Percentiles rank a stretch among this genome's conserved stretches.
Evolutionary conservation across 2,113 vertebrate genomes (phyloP).

Genomic region (Gymnorhina tibicen): DNA sequence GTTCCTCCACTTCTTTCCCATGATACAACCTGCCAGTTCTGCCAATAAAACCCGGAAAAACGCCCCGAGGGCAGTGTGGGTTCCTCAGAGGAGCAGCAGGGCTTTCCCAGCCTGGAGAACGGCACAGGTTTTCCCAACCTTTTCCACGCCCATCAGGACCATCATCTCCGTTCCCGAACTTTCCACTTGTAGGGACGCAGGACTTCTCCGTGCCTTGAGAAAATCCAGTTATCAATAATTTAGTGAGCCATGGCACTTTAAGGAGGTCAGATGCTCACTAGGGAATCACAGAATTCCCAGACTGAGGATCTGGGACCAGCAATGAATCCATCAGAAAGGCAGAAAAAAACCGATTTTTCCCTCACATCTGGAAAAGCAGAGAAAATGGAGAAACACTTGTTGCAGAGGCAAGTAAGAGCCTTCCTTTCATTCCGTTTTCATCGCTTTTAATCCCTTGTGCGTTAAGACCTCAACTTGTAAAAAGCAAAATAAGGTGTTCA

Average conservation of each 20-base stretch:
- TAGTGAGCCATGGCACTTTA: neutral
- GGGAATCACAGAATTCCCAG: neutral
- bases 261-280: neutral
- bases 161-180: neutral
- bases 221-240: neutral
- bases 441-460: neutral
- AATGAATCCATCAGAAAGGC: neutral
- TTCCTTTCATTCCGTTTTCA: neutral
- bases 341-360: neutral
- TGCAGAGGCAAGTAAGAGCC: neutral
- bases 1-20: neutral
- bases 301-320: neutral
- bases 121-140: rapidly evolving
- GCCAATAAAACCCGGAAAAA: neutral
- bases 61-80: rapidly evolving
- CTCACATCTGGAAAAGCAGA: neutral
- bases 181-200: neutral
- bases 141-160: neutral
- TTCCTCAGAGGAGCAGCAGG: neutral
- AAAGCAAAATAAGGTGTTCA: neutral
- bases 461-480: neutral
- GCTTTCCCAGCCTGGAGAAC: neutral
- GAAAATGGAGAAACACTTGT: neutral
- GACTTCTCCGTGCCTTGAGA: neutral
- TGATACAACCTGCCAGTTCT: neutral